Evolutionary conservation across 1,140 invertebrate genomes (phyloP).

Genomic region (Daktulosphaira vitifoliae): DNA sequence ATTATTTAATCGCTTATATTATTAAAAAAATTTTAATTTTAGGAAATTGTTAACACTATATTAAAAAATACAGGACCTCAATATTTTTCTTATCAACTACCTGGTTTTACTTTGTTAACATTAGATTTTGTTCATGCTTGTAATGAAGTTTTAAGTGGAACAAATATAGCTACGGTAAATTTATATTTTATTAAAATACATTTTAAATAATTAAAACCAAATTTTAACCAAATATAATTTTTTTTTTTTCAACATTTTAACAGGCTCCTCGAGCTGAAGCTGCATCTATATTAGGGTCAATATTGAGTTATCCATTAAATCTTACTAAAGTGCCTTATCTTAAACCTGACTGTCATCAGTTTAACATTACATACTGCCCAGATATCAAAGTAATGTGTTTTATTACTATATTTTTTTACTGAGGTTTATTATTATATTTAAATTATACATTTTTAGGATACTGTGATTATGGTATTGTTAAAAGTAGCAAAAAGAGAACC

Average conservation of each 20-base stretch:
- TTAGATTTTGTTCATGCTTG: slow-evolving; percentile 86
- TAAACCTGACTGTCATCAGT: slow-evolving; percentile 61
- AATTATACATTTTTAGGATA: slow-evolving; percentile 57
- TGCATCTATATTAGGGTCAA: slow-evolving; percentile 77
- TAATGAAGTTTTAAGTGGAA: slow-evolving; percentile 44
- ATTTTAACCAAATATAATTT: background rate
- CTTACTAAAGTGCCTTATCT: slow-evolving; percentile 69
- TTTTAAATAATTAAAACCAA: slow-evolving; percentile 11
- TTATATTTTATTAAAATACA: slow-evolving; percentile 14
- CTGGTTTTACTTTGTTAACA: slow-evolving; percentile 77
- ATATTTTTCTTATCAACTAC: slow-evolving; percentile 77
- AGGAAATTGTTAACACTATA: slow-evolving; percentile 56
- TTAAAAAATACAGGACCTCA: slow-evolving; percentile 65
- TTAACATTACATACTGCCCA: slow-evolving; percentile 60
- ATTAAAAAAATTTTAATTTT: slow-evolving; percentile 37
- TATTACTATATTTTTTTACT: background rate
- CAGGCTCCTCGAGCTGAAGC: slow-evolving; percentile 81
- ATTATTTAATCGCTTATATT: slow-evolving; percentile 25
- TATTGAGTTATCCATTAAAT: slow-evolving; percentile 71
- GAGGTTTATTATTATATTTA: background rate
- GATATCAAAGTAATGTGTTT: slow-evolving; percentile 65
- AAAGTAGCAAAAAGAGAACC: slow-evolving; percentile 79
- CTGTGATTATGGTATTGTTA: slow-evolving; percentile 76
- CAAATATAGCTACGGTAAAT: slow-evolving; percentile 16
- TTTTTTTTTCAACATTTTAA: slow-evolving; percentile 28